phyloP scores from a whole-genome alignment of 2,888 invertebrate genomes.

The Limulus polyphemus region DNA sequence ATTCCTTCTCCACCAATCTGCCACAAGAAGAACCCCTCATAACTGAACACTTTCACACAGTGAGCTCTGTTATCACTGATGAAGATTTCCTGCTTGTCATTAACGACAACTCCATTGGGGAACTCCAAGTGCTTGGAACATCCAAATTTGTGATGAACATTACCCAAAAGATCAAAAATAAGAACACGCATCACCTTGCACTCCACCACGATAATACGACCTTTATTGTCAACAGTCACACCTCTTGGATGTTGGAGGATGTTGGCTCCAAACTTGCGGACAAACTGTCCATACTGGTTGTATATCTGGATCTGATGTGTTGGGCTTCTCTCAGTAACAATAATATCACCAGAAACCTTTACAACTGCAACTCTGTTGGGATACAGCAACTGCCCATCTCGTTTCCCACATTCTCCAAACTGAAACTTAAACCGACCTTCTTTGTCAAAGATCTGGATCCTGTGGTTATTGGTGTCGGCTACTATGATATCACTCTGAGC shows the following conservation, averaged over 20 bases:
- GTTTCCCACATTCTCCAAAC: constrained; percentile 91
- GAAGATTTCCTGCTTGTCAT: constrained; percentile 98
- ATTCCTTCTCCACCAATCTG: constrained; percentile 98
- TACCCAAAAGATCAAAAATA: constrained; percentile 94
- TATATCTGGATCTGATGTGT: constrained; percentile 99
- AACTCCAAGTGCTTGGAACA: constrained; percentile 97
- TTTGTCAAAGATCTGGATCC: constrained; percentile 97
- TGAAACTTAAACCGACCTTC: constrained; percentile 98
- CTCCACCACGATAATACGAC: constrained; percentile 95
- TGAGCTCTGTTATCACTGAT: constrained; percentile 99
- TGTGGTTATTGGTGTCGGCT: constrained; percentile 92
- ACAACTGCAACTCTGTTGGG: constrained; percentile 98
- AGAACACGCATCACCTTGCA: constrained; percentile 98
- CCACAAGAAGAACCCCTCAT: constrained; percentile 85
- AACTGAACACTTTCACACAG: constrained; percentile 97
- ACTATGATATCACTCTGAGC: constrained; percentile 97
- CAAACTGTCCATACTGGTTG: constrained; percentile 98
- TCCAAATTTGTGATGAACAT: constrained; percentile 91
- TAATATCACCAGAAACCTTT: constrained; percentile 95
- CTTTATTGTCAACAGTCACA: constrained; percentile 97
- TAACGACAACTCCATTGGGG: constrained; percentile 98
- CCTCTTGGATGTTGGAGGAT: constrained; percentile 97
- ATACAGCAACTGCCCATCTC: constrained; percentile 93
- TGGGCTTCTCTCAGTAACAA: constrained; percentile 89
- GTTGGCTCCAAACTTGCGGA: constrained; percentile 96